A percentile compares a stretch with the other conserved stretches of the same genome.
Conservation (phyloP, 53 echinoderm and acorn worm genomes). For the Antedon mediterranea region DNA sequence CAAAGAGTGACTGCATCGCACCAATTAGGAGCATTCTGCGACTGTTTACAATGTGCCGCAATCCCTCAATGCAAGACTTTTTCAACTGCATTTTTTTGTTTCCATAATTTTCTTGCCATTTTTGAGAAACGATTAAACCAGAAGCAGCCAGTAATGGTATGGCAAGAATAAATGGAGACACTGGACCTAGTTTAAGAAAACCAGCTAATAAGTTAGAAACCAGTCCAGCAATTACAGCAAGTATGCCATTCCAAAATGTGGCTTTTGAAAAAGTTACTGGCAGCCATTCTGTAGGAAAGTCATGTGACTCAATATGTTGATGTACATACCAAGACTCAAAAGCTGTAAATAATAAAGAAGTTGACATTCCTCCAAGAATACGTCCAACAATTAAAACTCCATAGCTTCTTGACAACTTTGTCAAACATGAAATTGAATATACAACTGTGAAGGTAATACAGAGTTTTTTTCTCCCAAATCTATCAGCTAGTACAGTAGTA, state of each 20-base stretch:
- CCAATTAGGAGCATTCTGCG: constrained; percentile 62
- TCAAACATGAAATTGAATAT: constrained; percentile 84
- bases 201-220: constrained; percentile 70
- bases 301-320: constrained; percentile 75
- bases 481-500: constrained; percentile 61
- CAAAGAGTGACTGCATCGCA: constrained; percentile 91
- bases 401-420: constrained; percentile 66
- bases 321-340: constrained; percentile 98
- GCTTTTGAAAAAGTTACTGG: constrained; percentile 79
- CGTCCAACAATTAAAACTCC: constrained; percentile 61
- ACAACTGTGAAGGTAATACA: constrained; percentile 89
- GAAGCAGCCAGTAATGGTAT: constrained; percentile 70
- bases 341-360: constrained; percentile 81
- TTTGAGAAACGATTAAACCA: constrained; percentile 53
- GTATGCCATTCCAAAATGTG: constrained; percentile 74
- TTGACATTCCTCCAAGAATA: constrained; percentile 78
- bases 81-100: constrained; percentile 51
- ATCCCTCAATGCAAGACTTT: constrained; percentile 63
- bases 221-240: constrained; percentile 69
- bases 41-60: constrained; percentile 56
- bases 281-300: constrained; percentile 96
- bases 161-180: constrained; percentile 73
- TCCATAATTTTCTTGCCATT: constrained; percentile 80
- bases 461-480: constrained; percentile 74
- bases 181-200: constrained; percentile 52